phyloP scores from a whole-genome alignment of 1,140 invertebrate species.

The Sipha flava region DNA sequence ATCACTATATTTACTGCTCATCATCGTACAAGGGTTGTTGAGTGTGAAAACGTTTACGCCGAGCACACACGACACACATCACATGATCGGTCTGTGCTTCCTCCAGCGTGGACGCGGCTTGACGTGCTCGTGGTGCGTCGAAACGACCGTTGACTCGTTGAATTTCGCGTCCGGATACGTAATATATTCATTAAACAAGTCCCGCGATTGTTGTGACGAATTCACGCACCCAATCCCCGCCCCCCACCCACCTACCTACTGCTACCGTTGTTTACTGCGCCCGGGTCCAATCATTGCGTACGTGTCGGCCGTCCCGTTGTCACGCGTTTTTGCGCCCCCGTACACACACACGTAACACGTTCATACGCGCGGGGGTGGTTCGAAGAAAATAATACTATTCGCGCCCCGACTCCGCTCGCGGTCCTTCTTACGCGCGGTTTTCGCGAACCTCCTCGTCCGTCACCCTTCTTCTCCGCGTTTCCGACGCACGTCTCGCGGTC shows the following conservation, averaged over 20 bases:
- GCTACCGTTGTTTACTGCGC: too few relatives aligned
- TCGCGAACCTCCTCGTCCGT: not conserved
- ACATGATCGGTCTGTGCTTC: too few relatives aligned
- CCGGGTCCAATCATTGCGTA: not conserved
- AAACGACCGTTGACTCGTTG: not conserved
- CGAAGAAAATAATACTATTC: slow-evolving; percentile 2
- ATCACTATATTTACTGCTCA: too few relatives aligned
- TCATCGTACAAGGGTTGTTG: too few relatives aligned
- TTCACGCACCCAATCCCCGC: not conserved
- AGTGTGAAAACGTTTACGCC: too few relatives aligned
- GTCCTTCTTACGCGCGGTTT: not conserved
- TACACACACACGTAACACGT: not conserved
- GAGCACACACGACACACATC: too few relatives aligned
- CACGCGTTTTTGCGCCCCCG: not conserved
- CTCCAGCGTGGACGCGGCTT: too few relatives aligned
- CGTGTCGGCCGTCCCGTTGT: not conserved
- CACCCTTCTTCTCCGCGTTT: not conserved
- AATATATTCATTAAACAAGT: not conserved
- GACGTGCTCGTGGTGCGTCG: too few relatives aligned
- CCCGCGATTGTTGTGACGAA: not conserved
- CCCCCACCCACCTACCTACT: too few relatives aligned
- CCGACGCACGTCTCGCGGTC: too few relatives aligned
- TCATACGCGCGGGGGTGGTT: too few relatives aligned
- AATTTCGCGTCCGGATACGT: not conserved
- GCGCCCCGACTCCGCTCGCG: not conserved